phyloP scores from a whole-genome alignment of 1,140 invertebrate species.

The Branchinecta lindahli region DNA sequence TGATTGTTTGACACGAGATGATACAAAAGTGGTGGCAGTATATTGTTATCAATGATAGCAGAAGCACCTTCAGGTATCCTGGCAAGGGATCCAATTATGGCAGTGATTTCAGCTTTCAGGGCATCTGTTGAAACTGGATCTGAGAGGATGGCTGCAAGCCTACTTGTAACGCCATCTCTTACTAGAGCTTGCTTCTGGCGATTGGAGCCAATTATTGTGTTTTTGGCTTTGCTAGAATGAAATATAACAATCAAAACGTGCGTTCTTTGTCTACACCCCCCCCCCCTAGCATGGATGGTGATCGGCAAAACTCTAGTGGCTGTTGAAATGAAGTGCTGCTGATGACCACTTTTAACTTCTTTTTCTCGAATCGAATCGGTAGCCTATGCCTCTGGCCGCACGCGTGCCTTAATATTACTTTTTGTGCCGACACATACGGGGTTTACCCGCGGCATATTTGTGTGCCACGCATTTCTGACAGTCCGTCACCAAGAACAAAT shows the following conservation, averaged over 20 bases:
- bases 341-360: no score
- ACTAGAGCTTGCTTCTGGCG: not conserved
- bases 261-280: no score
- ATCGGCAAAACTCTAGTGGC: no score
- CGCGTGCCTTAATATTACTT: no score
- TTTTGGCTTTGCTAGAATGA: not conserved
- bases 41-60: not conserved
- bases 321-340: no score
- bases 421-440: no score
- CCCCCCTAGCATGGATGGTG: no score
- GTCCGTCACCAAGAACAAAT: no score
- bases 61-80: not conserved
- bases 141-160: not conserved
- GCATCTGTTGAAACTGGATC: not conserved
- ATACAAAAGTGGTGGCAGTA: not conserved
- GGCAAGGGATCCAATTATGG: not conserved
- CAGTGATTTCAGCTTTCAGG: not conserved
- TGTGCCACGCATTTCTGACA: no score
- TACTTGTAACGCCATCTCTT: not conserved
- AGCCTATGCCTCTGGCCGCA: no score
- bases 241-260: not conserved
- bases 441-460: no score
- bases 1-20: not conserved
- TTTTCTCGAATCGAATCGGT: no score
- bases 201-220: conserved; percentile 1